Evolutionary conservation across 2,888 invertebrate genomes (phyloP), one percentile per base, ranked within the genome.

Genomic region (Callimorpha dominula): DNA sequence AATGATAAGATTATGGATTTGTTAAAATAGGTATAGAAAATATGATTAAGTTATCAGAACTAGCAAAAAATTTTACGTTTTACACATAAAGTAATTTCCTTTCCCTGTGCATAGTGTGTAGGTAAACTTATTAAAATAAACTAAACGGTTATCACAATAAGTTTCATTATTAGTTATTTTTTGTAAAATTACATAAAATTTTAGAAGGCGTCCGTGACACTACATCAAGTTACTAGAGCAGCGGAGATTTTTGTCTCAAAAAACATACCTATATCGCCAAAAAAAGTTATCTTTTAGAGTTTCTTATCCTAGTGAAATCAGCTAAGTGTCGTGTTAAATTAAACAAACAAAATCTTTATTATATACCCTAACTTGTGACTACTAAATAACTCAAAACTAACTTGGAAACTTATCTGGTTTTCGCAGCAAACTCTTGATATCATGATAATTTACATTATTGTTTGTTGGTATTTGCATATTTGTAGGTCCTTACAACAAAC

Each of bases 401-500:
- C 31, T 31, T 31, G 31, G 2, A 2, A 1, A 31, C 31, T 31
- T 31, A 31, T 1, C 2, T 1, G 1, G 5, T 60, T 60, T 31
- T 31, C n/a, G 3, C 14, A 4, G 60, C 12, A 57, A 20, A 20
- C n/a, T 12, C 17, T 4, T 9, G 7, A 17, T 12, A 31, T 2
- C 5, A 20, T 31, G 6, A 20, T 31, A 60, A 11, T 60, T 60
- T 20, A 12, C 20, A 20, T 20, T 60, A 31, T 60, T 14, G 31
- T 60, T 12, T 20, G 31, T 60, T 60, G 4, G 4, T 57, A 11
- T 9, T 57, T 54, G 54, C n/a, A n/a, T 54, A 57, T 65, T 52
- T 20, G 12, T 46, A 11, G 40, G 62, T 60, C 63, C 40, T 74
- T 79, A 77, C 75, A 78, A 76, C 71, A 46, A 71, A 78, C 73